A percentile compares a stretch with the other conserved stretches of the same genome.
phyloP scores from a whole-genome alignment of 2,797 vertebrate genomes.

The Sebastes hubbsi region DNA sequence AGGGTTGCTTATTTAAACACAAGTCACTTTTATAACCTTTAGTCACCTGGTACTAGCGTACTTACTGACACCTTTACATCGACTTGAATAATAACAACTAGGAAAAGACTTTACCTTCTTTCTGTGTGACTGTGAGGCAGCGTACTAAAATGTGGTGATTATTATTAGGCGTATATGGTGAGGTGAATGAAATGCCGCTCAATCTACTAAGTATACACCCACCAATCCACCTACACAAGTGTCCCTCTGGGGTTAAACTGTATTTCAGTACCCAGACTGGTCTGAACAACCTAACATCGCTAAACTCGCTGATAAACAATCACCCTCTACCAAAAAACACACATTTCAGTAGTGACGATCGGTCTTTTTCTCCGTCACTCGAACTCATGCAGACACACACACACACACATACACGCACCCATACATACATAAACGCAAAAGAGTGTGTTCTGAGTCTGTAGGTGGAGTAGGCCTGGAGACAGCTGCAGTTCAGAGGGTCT shows the following conservation, averaged over 20 bases:
- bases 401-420: not conserved
- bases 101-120: not conserved
- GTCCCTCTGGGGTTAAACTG: not conserved
- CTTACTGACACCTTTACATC: not conserved
- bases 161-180: not conserved
- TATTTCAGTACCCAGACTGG: not conserved
- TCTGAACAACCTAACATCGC: not conserved
- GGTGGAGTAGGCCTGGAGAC: conserved; percentile 47
- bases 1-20: not conserved
- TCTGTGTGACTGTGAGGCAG: not conserved
- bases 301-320: conserved; percentile 7
- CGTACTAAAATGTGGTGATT: not conserved
- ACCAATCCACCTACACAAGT: not conserved
- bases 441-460: conserved; percentile 59
- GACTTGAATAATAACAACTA: not conserved
- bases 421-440: conserved; percentile 44
- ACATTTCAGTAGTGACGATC: conserved; percentile 24
- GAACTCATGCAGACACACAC: conserved; percentile 26
- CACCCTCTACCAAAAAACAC: conserved; percentile 8
- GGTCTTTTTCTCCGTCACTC: conserved; percentile 25
- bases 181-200: conserved; percentile 7
- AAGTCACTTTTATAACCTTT: not conserved
- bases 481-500: conserved; percentile 37
- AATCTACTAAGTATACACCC: not conserved
- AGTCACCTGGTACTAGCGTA: not conserved